Evolutionary conservation across 2,113 vertebrate genomes (phyloP).

Genomic region (Sorex araneus): DNA sequence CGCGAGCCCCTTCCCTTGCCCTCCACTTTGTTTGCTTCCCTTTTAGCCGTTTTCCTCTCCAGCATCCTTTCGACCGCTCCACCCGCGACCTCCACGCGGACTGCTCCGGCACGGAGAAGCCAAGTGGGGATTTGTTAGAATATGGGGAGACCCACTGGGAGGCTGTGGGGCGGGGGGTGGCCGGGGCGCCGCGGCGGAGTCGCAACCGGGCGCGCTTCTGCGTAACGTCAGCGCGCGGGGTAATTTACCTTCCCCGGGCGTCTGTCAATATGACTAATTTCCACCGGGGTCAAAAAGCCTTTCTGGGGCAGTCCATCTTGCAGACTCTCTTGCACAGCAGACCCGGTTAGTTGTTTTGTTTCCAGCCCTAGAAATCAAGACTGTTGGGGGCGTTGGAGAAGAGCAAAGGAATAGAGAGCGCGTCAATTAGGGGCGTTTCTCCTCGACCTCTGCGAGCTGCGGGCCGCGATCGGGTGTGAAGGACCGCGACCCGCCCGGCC

Average conservation of each 20-base stretch:
- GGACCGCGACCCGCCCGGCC: slow-evolving; percentile 55
- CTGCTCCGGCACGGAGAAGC: slow-evolving; percentile 79
- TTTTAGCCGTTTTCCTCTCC: background rate
- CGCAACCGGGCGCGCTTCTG: slow-evolving; percentile 69
- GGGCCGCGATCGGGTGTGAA: slow-evolving; percentile 57
- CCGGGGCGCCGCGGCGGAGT: slow-evolving; percentile 12
- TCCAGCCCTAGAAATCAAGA: slow-evolving; percentile 79
- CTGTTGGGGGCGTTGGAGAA: slow-evolving; percentile 55
- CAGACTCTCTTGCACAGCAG: slow-evolving; percentile 77
- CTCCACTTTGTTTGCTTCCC: background rate
- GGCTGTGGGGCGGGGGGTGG: slow-evolving; percentile 49
- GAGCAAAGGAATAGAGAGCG: background rate
- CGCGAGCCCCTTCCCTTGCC: background rate
- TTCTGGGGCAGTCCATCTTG: slow-evolving; percentile 83
- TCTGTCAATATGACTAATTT: slow-evolving; percentile 87
- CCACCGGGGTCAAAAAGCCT: slow-evolving; percentile 87
- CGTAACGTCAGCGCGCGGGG: slow-evolving; percentile 70
- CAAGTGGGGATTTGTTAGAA: slow-evolving; percentile 39
- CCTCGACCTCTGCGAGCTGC: slow-evolving; percentile 61
- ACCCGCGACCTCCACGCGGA: slow-evolving; percentile 57
- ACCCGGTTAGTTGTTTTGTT: slow-evolving; percentile 78
- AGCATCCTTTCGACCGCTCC: background rate
- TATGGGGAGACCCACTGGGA: slow-evolving; percentile 72
- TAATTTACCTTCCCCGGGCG: slow-evolving; percentile 87
- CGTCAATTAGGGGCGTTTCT: slow-evolving; percentile 68